Evolutionary conservation across 1,140 invertebrate species (phyloP), one percentile per base, ranked within the genome.

Genomic region (Ericerus pela): DNA sequence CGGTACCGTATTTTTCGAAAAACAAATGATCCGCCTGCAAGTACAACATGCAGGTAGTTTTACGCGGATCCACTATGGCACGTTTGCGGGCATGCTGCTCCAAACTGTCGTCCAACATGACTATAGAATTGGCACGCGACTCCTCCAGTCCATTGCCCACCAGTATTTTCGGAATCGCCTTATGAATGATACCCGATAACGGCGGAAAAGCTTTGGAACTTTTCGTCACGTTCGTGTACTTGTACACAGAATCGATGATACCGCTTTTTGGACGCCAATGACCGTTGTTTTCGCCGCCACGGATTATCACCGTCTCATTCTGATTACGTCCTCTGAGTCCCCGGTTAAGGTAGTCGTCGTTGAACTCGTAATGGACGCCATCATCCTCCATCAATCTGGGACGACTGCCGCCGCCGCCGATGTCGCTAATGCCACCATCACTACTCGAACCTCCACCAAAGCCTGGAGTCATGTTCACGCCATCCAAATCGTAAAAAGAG

Each of bases 11-110:
- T 72, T 88, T 84, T 64, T 91, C 78, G 68, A 83, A 94, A 72
- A 94, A 94, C 66, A 92, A 80, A 74, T 95, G 90, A 73, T 95
- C 91, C 1, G 91, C 91, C 72, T 95, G 90, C 59, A 95, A 73
- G 70, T 95, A 96, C 14, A 96, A 71, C 80, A 93, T 88, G 55
- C 78, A 79, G 0, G 76, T 77, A 12, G 75, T 78, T 63, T 73
- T 80, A 54, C 76, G 75, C 0, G 84, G 83, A 72, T 88, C 85
- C 14, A 88, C 76, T 0, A 80, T 82, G 16, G 84, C 75, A 61
- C 85, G 38, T 68, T 84, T 79, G 68, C 78, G 76, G 54, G 80
- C 75, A 69, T 84, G 75, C 64, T 58, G 58, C 31, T 61, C 60
- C 58, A 59, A 61, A 16, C 47, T 47, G 24, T 59, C 60, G 28